A percentile compares a stretch with the other conserved stretches of the same genome.
phyloP scores from a whole-genome alignment of 2,888 invertebrate genomes.

The Eupeodes luniger region DNA sequence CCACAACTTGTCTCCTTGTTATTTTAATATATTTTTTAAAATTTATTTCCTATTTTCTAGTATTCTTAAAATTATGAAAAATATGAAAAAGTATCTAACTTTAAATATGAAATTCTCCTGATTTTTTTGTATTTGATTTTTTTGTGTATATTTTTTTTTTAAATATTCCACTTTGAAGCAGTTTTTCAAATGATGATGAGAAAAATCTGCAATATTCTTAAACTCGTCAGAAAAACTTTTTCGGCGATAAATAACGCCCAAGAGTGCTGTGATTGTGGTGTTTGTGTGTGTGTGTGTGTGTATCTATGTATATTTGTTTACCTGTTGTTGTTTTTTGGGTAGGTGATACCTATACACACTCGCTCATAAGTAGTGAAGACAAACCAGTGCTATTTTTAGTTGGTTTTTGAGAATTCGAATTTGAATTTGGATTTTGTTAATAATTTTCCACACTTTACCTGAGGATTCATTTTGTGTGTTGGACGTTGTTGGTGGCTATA shows the following conservation, averaged over 20 bases:
- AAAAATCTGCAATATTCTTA: conserved; percentile 68
- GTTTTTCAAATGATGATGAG: conserved; percentile 66
- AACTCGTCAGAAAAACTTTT: conserved; percentile 46
- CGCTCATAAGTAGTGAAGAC: conserved; percentile 25
- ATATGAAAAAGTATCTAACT: conserved; percentile 43
- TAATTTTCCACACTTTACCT: conserved; percentile 81
- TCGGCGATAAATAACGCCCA: conserved; percentile 43
- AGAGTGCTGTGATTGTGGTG: conserved; percentile 18
- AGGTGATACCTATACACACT: conserved; percentile 67
- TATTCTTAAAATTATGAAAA: conserved; percentile 15
- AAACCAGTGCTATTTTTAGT: conserved; percentile 60
- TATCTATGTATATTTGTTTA: conserved; percentile 59
- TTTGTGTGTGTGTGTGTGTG: too few species aligned
- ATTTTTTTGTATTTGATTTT: neutral
- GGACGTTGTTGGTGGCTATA: conserved; percentile 62
- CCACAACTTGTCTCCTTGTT: neutral
- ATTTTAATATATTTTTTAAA: neutral
- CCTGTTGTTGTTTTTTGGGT: conserved; percentile 64
- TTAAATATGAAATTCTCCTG: conserved; percentile 66
- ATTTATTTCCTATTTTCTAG: conserved; percentile 21
- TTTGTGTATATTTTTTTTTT: neutral
- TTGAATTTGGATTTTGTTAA: conserved; percentile 73
- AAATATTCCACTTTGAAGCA: conserved; percentile 56
- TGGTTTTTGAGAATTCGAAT: conserved; percentile 2
- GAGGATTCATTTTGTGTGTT: conserved; percentile 78